phyloP scores from a whole-genome alignment of 2,888 invertebrate species.

The Epinotia ramella region DNA sequence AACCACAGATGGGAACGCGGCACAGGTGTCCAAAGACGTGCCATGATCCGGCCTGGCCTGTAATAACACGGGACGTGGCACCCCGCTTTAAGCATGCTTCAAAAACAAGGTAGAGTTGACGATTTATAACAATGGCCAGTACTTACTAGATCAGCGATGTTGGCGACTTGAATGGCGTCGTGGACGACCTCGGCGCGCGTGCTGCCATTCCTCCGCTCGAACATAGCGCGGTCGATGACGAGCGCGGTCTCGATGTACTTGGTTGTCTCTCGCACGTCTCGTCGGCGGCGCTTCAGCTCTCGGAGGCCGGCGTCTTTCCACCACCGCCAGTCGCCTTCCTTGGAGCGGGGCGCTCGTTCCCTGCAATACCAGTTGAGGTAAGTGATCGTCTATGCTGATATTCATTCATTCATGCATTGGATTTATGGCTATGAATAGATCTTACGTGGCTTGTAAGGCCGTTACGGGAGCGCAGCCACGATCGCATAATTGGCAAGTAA shows the following conservation, averaged over 20 bases:
- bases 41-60: too few species aligned
- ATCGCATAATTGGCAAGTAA: too few species aligned
- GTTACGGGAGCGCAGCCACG: too few species aligned
- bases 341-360: slow-evolving; percentile 57
- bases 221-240: slow-evolving; percentile 98
- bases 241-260: slow-evolving; percentile 98
- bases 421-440: too few species aligned
- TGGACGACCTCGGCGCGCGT: slow-evolving; percentile 95
- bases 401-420: too few species aligned
- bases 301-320: slow-evolving; percentile 73
- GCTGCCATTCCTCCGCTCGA: slow-evolving; percentile 95
- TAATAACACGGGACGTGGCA: too few species aligned
- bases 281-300: slow-evolving; percentile 72
- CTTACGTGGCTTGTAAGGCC: too few species aligned
- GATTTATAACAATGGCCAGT: not conserved
- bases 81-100: too few species aligned
- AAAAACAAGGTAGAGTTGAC: too few species aligned
- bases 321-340: slow-evolving; percentile 73
- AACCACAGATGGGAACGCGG: too few species aligned
- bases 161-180: slow-evolving; percentile 98
- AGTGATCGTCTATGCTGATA: not conserved
- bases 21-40: too few species aligned
- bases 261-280: slow-evolving; percentile 95
- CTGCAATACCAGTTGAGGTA: slow-evolving; percentile 51
- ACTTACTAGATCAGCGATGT: slow-evolving; percentile 98